Evolutionary conservation across 2,888 invertebrate species (phyloP).

Genomic region (Euphydryas editha): DNA sequence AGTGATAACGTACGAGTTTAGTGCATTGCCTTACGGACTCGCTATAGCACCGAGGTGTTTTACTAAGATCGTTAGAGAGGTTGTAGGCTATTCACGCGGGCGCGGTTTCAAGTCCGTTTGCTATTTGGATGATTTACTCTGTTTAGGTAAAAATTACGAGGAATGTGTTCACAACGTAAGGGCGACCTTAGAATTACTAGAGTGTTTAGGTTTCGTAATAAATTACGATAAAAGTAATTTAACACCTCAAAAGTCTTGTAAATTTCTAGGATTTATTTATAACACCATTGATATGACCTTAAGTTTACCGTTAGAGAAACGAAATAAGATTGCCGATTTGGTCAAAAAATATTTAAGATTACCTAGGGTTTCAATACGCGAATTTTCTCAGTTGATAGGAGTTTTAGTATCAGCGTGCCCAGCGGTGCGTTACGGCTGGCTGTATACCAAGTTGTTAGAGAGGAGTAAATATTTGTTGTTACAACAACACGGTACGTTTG

Average conservation of each 20-base stretch:
- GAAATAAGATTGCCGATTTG: constrained; percentile 21
- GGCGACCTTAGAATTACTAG: constrained; percentile 25
- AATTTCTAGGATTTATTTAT: constrained; percentile 30
- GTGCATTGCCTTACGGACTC: no score
- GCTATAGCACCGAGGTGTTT: no score
- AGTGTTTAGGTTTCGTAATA: constrained; percentile 35
- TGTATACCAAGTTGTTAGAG: constrained; percentile 37
- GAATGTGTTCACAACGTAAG: constrained; percentile 25
- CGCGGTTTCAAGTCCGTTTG: constrained; percentile 23
- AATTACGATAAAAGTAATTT: constrained; percentile 31
- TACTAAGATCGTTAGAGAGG: no score
- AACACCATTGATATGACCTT: constrained; percentile 20
- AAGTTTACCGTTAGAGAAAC: constrained; percentile 27
- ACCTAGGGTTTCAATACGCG: constrained; percentile 22
- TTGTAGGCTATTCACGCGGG: no score
- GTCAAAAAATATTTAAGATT: constrained; percentile 18
- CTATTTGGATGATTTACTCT: constrained; percentile 34
- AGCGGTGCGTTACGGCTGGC: constrained; percentile 30
- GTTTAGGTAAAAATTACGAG: constrained; percentile 26
- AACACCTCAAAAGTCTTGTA: constrained; percentile 22
- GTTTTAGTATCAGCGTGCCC: constrained; percentile 30
- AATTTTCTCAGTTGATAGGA: constrained; percentile 28
- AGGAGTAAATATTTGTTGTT: constrained; percentile 31
- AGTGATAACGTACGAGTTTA: no score
- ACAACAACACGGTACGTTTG: constrained; percentile 6